Base-by-base conservation (phyloP, 1,140 invertebrate genomes). In the Heliconius hermathena region DNA sequence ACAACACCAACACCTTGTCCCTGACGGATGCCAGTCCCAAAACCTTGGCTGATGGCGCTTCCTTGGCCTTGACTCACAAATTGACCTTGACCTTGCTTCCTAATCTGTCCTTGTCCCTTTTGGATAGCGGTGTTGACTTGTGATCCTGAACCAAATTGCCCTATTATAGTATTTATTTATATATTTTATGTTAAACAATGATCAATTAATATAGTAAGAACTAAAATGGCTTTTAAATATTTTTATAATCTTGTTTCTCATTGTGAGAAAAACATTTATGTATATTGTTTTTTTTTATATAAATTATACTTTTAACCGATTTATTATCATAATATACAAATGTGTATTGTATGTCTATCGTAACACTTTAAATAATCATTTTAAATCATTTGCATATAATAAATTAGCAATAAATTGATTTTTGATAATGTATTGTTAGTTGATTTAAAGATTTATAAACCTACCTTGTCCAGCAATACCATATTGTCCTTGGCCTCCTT, bases 401-500 rank as follows among this genome's bases (percentile, higher is more conserved):
- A 29, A 29, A 29, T 29, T 29, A 2, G 29, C 29, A 29, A 29
- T 29, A 29, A 66, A 29, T 66, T 26, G 0, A 2, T 66, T 66
- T 66, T 60, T 11, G 20, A 11, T 60, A 60, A 29, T 29, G 60
- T 66, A 29, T 66, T 29, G 22, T 66, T 29, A 3, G 4, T 66
- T 66, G n/a, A 66, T 26, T 66, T 26, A n/a, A 66, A 26, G 22
- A 77, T 52, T 54, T 74, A 72, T 75, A 66, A 33, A 52, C 73
- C 81, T 71, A 71, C 86, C 85, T 79, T 83, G 83, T 73, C 86
- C 81, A 77, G 71, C 77, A 3, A 82, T 66, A 52, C 76, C 79
- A 72, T 71, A 79, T 80, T 90, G 85, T 26, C 88, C 88, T 78
- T 84, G 81, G 33, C 84, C 83, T 71, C 81, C 82, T 11, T 79